Evolutionary conservation across 2,888 invertebrate species (phyloP).

Genomic region (Nezara viridula): DNA sequence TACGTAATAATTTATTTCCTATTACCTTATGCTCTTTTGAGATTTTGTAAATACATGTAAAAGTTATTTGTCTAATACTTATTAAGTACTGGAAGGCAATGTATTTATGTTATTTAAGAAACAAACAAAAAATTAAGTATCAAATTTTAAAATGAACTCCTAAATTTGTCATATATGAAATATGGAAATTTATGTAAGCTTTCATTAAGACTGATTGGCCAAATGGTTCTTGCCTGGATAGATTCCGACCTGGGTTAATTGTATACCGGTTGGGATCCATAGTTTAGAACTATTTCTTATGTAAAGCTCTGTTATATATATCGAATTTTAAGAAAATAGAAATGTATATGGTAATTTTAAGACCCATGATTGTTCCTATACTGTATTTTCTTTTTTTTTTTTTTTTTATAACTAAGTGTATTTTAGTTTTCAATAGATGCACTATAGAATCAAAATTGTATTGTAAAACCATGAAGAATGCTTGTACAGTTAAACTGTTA

Average conservation of each 20-base stretch:
- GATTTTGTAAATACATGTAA: conserved; percentile 49
- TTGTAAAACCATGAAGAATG: neutral
- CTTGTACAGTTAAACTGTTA: conserved; percentile 43
- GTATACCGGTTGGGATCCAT: conserved; percentile 4
- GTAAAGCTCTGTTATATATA: conserved; percentile 50
- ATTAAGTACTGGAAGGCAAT: conserved; percentile 42
- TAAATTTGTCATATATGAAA: conserved; percentile 30
- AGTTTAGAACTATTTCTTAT: conserved; percentile 50
- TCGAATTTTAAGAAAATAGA: conserved; percentile 46
- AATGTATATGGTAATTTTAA: conserved; percentile 48
- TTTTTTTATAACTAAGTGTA: neutral
- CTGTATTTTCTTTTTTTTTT: conserved; percentile 21
- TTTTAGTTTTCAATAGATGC: conserved; percentile 41
- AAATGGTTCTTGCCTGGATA: conserved; percentile 53
- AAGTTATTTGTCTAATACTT: conserved; percentile 44
- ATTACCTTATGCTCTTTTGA: conserved; percentile 52
- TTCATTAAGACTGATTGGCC: conserved; percentile 56
- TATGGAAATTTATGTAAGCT: conserved; percentile 50
- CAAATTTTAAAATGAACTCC: neutral
- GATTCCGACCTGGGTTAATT: neutral
- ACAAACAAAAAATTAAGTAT: neutral
- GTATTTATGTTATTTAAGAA: conserved; percentile 47
- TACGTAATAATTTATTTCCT: conserved; percentile 55
- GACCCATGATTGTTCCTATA: conserved; percentile 54
- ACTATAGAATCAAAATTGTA: conserved; percentile 39